Evolutionary conservation across 2,113 vertebrate genomes (phyloP).

Genomic region (Bos javanicus): DNA sequence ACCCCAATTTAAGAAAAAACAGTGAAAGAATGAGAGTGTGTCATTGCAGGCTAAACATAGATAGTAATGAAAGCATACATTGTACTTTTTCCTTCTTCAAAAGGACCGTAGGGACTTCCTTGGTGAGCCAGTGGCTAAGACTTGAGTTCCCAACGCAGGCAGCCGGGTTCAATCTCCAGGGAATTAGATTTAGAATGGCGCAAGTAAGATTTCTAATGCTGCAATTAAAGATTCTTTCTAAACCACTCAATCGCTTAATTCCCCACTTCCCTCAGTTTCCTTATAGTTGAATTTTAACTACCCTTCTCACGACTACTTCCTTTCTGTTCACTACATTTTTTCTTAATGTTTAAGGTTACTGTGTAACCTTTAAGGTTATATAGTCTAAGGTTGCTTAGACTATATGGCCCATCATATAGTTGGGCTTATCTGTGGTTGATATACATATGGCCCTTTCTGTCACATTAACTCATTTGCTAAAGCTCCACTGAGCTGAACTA

Average conservation of each 20-base stretch:
- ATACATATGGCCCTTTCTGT: neutral
- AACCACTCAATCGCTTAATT: neutral
- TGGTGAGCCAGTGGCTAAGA: neutral
- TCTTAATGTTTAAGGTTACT: neutral
- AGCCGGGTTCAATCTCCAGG: neutral
- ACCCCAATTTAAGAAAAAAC: neutral
- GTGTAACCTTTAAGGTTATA: too few relatives aligned
- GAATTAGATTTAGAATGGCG: accelerated
- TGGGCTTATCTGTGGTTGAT: neutral
- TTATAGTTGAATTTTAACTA: neutral
- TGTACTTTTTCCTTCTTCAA: neutral
- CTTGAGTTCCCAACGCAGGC: neutral
- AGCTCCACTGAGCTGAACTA: neutral
- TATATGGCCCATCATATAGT: neutral
- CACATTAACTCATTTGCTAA: neutral
- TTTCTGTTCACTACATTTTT: neutral
- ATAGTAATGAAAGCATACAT: neutral
- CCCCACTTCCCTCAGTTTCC: neutral
- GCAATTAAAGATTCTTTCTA: neutral
- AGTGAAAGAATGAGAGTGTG: neutral
- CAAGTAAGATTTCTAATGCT: neutral
- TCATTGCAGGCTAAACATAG: neutral
- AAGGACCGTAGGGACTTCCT: neutral
- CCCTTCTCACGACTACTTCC: neutral
- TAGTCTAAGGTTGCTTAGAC: neutral